Conservation (phyloP, 1,140 invertebrate genomes). For the Drosophila obscura region DNA sequence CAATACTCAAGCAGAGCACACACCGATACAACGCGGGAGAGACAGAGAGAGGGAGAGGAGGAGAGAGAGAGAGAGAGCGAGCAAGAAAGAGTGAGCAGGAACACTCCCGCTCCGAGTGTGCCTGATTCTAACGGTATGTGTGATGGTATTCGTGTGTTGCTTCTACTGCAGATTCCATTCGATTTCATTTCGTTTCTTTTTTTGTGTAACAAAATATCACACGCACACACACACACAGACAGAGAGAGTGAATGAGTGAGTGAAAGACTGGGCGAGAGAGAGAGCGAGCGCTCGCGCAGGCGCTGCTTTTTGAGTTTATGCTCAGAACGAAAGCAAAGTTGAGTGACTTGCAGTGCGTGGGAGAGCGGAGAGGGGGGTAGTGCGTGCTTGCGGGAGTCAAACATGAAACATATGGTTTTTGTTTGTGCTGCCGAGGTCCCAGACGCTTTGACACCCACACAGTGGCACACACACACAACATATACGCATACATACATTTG, state of each 20-base stretch:
- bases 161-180: constrained; percentile 64
- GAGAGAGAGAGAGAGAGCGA: neutral
- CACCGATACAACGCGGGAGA: constrained; percentile 12
- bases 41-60: constrained; percentile 4
- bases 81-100: no score
- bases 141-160: constrained; percentile 1
- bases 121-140: neutral
- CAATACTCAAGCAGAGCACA: constrained; percentile 8
- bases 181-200: constrained; percentile 60
- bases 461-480: constrained; percentile 28
- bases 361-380: neutral
- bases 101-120: constrained; percentile 16
- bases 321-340: constrained; percentile 74
- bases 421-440: constrained; percentile 55
- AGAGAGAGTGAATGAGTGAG: constrained; percentile 11
- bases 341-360: neutral
- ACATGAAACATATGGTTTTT: constrained; percentile 78
- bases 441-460: constrained; percentile 25
- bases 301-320: constrained; percentile 51
- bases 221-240: constrained; percentile 32
- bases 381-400: constrained; percentile 42
- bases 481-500: constrained; percentile 17
- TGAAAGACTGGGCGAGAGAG: neutral
- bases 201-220: constrained; percentile 81
- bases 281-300: constrained; percentile 42